Base-by-base conservation (phyloP, 2,113 vertebrate genomes). In the Thalassarche chlororhynchos region DNA sequence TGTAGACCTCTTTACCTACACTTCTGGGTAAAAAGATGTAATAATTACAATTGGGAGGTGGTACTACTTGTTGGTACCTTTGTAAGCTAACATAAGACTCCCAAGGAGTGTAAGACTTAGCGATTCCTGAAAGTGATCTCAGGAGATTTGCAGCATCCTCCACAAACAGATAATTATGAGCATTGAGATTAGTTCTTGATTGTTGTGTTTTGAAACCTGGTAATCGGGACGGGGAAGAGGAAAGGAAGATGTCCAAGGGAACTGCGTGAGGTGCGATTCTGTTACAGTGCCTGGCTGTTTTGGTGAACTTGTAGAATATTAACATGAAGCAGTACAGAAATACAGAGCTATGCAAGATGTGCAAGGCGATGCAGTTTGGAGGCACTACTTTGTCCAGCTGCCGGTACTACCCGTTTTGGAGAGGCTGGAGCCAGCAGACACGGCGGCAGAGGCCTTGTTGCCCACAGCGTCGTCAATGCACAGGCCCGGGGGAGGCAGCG, bases 261-360 rank as follows among this genome's bases (percentile, higher is more conserved):
- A 10, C 5, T 6, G 5, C 4, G 1, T 1, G 1, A 20, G 38
- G 24, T 8, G 17, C 18, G 1, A 7, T 15, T 2, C 31, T 5
- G 15, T 3, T 3, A 21, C 5, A 16, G 51, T 3, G 2, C 40
- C 31, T 5, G 60, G 25, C 17, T 5, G 16, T 12, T 13, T 13
- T 2, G 28, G 20, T 7, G 58, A 42, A 10, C 31, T 1, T 2
- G 5, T 1, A 6, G 16, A 19, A 2, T 12, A 10, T 13, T 3
- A 9, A 10, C 38, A 2, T 0, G 11, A 28, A 26, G 42, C 34
- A 5, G 62, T 1, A 10, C 24, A 3, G 16, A 18, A 17, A 26
- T 0, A 8, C 9, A 7, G 15, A 5, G 8, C 32, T 25, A 3
- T 2, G 8, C 2, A 8, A 20, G 40, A 21, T 7, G 16, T 3